Base-by-base conservation (phyloP, 2,888 invertebrate species). In the Scrobipalpa atriplicella region DNA sequence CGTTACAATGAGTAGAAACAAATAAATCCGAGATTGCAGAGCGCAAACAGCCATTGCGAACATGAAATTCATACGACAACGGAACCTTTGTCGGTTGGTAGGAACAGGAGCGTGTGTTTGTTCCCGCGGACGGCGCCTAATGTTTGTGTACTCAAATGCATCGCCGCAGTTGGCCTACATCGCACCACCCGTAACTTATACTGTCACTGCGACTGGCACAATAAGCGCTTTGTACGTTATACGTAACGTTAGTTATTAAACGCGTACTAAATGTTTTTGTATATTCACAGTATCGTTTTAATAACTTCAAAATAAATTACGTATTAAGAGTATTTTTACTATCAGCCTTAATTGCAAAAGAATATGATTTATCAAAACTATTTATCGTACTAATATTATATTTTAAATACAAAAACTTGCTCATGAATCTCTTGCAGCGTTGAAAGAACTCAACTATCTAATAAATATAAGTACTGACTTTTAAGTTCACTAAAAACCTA, bases 1-100 rank as follows among this genome's bases (percentile, higher is more conserved):
- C 21, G 52, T 13, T 47, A 52, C 38, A 39, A 29, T 61, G 52
- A 63, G 63, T 65, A 65, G 56, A 61, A 63, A 65, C 67, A 67
- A 67, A 67, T 65, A 67, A 67, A 65, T 67, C 65, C 39, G 18
- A 54, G 47, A 62, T 65, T 65, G 67, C 67, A 54, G 62, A 29
- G 11, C 19, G 64, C 52, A 66, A 66, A 66, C 65, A 64, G 29
- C 41, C 36, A 39, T 61, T 38, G 67, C 36, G 39, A 61, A 51
- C 64, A 64, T 54, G 64, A 61, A 67, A 64, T 67, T 67, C 64
- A 67, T 67, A 67, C 64, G 64, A 64, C 67, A 29, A 38, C 38
- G 58, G 38, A 29, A 38, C 58, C 58, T 58, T 58, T 58, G 58
- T 58, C 58, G 38, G 38, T 29, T 29, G 29, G 29, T 29, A 8